phyloP scores from a whole-genome alignment of 2,888 invertebrate species.

The Rotaria sp. region DNA sequence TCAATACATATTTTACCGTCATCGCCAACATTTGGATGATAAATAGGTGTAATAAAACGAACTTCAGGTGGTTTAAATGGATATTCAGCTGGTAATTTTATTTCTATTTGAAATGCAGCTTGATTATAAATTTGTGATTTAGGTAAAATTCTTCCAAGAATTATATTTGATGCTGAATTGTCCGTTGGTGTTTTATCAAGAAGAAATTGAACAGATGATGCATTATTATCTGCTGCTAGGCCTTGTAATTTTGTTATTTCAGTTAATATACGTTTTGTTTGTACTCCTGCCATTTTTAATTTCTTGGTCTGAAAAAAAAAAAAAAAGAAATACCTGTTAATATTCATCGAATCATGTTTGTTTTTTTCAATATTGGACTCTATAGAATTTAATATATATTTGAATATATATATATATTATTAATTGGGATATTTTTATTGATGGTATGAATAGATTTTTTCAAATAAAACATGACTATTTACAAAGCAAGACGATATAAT shows the following conservation, averaged over 20 bases:
- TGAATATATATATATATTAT: too few relatives aligned
- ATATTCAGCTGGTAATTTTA: background rate
- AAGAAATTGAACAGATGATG: background rate
- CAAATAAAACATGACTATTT: too few relatives aligned
- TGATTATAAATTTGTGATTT: background rate
- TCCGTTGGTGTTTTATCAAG: background rate
- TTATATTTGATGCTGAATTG: background rate
- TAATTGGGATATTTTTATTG: too few relatives aligned
- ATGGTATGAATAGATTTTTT: too few relatives aligned
- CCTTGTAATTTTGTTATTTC: background rate
- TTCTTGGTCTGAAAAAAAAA: background rate
- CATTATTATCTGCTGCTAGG: background rate
- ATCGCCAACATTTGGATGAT: background rate
- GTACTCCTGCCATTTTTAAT: background rate
- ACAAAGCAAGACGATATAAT: too few relatives aligned
- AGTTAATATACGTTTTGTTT: background rate
- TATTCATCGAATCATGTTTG: too few relatives aligned
- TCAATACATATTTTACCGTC: conserved; percentile 22
- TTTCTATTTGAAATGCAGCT: background rate
- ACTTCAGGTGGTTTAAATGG: conserved; percentile 22
- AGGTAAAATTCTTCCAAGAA: conserved; percentile 17
- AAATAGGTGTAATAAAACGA: background rate
- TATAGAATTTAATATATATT: background rate
- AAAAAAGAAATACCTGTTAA: background rate
- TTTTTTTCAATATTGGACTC: background rate